These are phyloP conservation scores for Gallinago undulata DNA, from an alignment of 2,113 vertebrate species.

Conservation along the genomic window DNA sequence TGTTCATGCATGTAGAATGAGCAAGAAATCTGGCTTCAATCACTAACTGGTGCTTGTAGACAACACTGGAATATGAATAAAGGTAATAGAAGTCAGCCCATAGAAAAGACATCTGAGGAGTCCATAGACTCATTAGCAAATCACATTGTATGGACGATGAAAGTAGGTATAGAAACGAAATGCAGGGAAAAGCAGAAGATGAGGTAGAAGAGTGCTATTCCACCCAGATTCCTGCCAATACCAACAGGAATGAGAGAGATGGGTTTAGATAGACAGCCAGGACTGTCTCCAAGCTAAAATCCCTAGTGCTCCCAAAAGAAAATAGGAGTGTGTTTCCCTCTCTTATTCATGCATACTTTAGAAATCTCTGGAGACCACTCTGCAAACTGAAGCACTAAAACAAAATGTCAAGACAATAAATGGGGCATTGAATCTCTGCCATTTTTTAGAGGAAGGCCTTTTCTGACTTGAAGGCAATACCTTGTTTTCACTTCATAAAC, in stretches of 20 bases:
- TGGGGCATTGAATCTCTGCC: neutral
- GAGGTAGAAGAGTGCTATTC: neutral
- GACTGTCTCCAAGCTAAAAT: neutral
- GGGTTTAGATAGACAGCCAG: neutral
- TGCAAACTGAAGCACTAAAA: slow-evolving; percentile 34
- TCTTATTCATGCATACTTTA: slow-evolving; percentile 48
- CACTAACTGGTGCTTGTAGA: neutral
- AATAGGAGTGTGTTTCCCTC: neutral
- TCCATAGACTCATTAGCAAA: neutral
- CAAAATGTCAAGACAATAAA: slow-evolving; percentile 57
- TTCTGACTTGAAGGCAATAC: neutral
- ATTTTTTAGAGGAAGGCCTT: neutral
- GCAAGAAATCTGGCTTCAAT: neutral
- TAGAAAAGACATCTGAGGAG: neutral
- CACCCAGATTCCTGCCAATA: neutral
- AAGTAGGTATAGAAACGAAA: neutral
- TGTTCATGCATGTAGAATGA: neutral
- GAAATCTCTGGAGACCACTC: neutral
- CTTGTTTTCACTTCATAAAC: neutral
- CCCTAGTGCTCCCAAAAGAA: neutral
- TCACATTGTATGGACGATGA: neutral
- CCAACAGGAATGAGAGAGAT: neutral
- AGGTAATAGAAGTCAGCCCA: neutral
- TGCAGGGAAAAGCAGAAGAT: neutral
- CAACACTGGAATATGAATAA: neutral